Conservation (phyloP, 2,113 vertebrate species). For the Balaeniceps rex region DNA sequence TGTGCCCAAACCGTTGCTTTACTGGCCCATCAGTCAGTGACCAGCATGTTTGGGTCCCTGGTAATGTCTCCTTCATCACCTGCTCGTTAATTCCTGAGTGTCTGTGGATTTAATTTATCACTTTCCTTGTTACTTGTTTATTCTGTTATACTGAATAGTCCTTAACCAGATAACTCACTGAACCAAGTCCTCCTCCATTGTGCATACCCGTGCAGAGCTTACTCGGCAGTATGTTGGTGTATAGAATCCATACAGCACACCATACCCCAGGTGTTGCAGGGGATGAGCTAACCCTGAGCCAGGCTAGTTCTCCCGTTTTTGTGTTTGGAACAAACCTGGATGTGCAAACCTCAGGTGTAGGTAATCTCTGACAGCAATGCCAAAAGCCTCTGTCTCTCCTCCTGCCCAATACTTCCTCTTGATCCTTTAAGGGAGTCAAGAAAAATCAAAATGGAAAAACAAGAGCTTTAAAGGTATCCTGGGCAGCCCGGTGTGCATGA, state of each 20-base stretch:
- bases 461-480: not conserved
- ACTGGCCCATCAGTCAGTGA: not conserved
- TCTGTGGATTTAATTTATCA: not conserved
- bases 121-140: not conserved
- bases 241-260: not conserved
- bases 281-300: not conserved
- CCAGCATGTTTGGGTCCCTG: not conserved
- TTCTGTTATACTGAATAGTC: not conserved
- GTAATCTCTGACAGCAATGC: not conserved
- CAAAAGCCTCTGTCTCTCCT: not conserved
- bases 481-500: rapidly evolving
- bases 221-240: not conserved
- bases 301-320: not conserved
- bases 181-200: not conserved
- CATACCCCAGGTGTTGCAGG: not conserved
- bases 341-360: not conserved
- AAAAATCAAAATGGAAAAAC: not conserved
- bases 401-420: not conserved
- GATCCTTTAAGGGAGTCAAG: not conserved
- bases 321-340: not conserved
- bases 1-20: not conserved
- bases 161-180: not conserved
- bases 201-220: not conserved
- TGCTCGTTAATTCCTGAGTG: not conserved
- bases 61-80: not conserved